These are phyloP conservation scores for Tigriopus japonicus DNA, from an alignment of 1,140 invertebrate species.

Conservation along the genomic window DNA sequence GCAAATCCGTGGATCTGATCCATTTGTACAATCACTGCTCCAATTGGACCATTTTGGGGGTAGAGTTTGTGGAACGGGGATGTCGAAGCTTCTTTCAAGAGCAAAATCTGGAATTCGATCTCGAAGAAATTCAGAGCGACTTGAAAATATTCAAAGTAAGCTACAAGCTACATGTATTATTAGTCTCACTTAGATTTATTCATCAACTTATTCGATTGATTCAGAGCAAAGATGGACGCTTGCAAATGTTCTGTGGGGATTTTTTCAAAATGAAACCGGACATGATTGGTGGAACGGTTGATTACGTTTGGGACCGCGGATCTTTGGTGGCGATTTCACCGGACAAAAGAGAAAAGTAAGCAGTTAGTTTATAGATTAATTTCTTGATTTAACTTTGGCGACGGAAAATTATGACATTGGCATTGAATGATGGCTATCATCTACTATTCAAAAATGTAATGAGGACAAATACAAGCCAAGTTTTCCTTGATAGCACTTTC, in stretches of 20 bases:
- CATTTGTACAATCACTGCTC: background rate
- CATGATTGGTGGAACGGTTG: slow-evolving; percentile 9
- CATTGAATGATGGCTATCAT: background rate
- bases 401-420: too few species aligned
- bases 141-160: too few species aligned
- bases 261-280: slow-evolving; percentile 5
- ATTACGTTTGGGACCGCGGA: slow-evolving; percentile 3
- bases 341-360: background rate
- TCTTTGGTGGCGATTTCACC: slow-evolving; percentile 9
- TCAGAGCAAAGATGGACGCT: background rate
- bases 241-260: background rate
- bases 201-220: slow-evolving; percentile 2
- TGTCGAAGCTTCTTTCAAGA: too few species aligned
- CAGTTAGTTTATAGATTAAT: too few species aligned
- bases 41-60: too few species aligned
- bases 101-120: too few species aligned
- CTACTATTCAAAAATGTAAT: background rate
- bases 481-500: background rate
- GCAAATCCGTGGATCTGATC: slow-evolving; percentile 1
- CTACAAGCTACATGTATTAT: too few species aligned
- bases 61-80: too few species aligned
- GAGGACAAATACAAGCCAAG: background rate
- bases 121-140: too few species aligned
- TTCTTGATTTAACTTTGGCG: too few species aligned
- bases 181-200: too few species aligned